A percentile compares a stretch with the other conserved stretches of the same genome.
Evolutionary conservation across 53 echinoderm and acorn worm genomes (phyloP).

Genomic region (Arbacia lixula): DNA sequence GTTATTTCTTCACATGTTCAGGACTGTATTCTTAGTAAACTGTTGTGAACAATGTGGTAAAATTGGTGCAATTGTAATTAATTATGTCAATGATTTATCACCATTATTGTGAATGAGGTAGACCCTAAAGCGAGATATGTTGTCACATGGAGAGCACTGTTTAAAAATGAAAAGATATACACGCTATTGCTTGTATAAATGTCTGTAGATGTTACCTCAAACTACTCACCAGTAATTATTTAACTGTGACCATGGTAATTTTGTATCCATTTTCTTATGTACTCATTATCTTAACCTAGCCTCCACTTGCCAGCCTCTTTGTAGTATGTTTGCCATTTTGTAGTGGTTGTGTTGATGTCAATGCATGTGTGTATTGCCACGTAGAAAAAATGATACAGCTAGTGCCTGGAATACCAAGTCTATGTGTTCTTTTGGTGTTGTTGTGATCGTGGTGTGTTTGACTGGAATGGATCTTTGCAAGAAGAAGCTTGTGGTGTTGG

Average conservation of each 20-base stretch:
- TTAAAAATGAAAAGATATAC: constrained; percentile 19
- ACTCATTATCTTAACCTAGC: constrained; percentile 9
- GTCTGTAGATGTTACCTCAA: neutral
- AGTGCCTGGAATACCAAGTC: constrained; percentile 44
- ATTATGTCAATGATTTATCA: too few relatives aligned
- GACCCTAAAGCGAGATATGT: too few relatives aligned
- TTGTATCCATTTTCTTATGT: too few relatives aligned
- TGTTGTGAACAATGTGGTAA: too few relatives aligned
- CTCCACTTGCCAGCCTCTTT: constrained; percentile 45
- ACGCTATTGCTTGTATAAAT: constrained; percentile 16
- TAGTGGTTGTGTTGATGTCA: constrained; percentile 37
- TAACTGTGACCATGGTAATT: too few relatives aligned
- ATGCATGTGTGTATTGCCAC: constrained; percentile 31
- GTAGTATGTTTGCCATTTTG: constrained; percentile 13
- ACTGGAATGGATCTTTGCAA: neutral
- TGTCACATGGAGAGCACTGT: constrained; percentile 38
- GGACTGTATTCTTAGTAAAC: too few relatives aligned
- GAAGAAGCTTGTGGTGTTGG: neutral
- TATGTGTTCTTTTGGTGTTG: constrained; percentile 24
- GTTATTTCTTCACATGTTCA: too few relatives aligned
- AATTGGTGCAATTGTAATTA: too few relatives aligned
- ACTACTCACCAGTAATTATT: too few relatives aligned
- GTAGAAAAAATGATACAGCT: constrained; percentile 12
- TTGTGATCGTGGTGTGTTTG: neutral
- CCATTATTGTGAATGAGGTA: too few relatives aligned